Evolutionary conservation across 2,797 vertebrate genomes (phyloP), one percentile per base, ranked within the genome.

Genomic region (Brotula barbata): DNA sequence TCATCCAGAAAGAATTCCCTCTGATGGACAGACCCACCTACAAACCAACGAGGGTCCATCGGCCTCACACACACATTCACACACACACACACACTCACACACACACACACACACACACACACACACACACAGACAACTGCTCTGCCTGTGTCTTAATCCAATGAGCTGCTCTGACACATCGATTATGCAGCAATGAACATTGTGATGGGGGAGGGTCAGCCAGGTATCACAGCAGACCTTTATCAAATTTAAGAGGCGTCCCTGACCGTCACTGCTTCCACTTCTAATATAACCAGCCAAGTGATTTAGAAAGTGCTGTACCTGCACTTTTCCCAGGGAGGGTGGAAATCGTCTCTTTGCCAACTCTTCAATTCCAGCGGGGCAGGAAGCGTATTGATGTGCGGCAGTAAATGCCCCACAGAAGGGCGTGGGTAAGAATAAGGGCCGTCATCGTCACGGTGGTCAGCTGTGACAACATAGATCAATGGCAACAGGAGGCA

Each of bases 1-100:
- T 78, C 77, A 77, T 58, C 34, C 10, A 73, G 78, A 77, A 83
- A 78, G 73, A 84, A 71, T 75, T 63, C 21, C 51, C 58, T 62
- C 68, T 69, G 71, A 74, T 68, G 68, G 70, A 81, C 47, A 7
- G 48, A 64, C 69, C 78, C 64, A 59, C 47, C 55, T 54, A 56
- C 48, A 50, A 55, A 20, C 44, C 15, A 19, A 42, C 52, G 14
- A 61, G 1, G 1, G 31, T 50, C 46, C 67, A 71, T 72, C 64
- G 61, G 9, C 15, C 51, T 51, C 13, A 1, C 8, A 15, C 16
- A 31, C 45, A 50, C 28, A 19, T 23, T 15, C 28, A 23, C 16
- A 37, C 15, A 34, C 45, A 49, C 44, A 10, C 25, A 13, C 21
- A 36, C 53, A 42, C 54, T 44, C 58, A 44, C 54, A 40, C 25